Conservation (phyloP, 2,113 vertebrate genomes). For the Crotalus tigris region DNA sequence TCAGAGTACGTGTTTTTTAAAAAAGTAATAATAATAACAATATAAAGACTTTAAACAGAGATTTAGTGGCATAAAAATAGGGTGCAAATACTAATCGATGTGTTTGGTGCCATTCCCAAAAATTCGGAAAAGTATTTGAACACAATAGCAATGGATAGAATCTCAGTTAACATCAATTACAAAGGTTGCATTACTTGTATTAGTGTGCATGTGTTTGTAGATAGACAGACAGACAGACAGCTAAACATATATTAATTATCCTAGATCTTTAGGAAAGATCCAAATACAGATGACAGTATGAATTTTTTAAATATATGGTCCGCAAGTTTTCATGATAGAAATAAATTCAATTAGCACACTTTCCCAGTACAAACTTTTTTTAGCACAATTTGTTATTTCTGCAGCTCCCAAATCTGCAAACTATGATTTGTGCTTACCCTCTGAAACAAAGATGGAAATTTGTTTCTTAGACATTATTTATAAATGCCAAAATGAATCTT, state of each 20-base stretch:
- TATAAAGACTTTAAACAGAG: background rate
- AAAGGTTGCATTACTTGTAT: background rate
- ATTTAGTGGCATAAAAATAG: background rate
- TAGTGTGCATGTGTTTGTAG: background rate
- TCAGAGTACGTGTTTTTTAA: conserved; percentile 17
- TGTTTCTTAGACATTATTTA: background rate
- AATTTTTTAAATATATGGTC: background rate
- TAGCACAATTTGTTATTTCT: background rate
- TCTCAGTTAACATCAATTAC: background rate
- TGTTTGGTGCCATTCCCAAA: background rate
- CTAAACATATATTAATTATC: background rate
- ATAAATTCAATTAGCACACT: background rate
- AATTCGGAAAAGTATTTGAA: background rate
- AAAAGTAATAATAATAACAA: background rate
- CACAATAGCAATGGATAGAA: background rate
- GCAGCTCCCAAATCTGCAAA: background rate
- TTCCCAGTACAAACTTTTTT: background rate
- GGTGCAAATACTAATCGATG: background rate
- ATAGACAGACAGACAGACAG: background rate
- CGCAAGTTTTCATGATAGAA: background rate
- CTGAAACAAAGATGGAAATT: background rate
- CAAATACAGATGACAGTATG: conserved; percentile 37
- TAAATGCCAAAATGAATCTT: background rate
- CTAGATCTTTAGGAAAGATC: background rate
- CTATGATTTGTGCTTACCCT: background rate